phyloP scores from a whole-genome alignment of 2,888 invertebrate species.

The Drosophila nigricruria region DNA sequence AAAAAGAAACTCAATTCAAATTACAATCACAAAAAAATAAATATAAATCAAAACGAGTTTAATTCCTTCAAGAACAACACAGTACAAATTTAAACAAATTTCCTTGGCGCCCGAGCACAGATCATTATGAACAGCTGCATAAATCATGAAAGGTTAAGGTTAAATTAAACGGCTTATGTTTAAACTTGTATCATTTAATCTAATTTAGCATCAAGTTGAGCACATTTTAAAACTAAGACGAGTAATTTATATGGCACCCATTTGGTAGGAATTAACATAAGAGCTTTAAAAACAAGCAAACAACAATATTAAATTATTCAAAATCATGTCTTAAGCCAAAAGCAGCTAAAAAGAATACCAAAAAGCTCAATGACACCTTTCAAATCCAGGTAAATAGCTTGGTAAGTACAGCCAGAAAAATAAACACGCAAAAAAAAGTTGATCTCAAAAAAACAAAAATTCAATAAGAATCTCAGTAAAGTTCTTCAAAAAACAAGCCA shows the following conservation, averaged over 20 bases:
- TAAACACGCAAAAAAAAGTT: neutral
- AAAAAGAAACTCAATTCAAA: constrained; percentile 12
- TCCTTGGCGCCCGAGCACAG: neutral
- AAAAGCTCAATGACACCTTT: constrained; percentile 46
- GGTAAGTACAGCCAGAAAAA: constrained; percentile 14
- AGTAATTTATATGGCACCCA: constrained; percentile 8
- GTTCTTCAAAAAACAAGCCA: constrained; percentile 30
- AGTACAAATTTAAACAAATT: constrained; percentile 1
- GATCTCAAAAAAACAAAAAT: constrained; percentile 16
- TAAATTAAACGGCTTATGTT: constrained; percentile 2
- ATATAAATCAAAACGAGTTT: neutral
- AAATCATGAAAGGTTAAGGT: constrained; percentile 10
- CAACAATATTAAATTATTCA: constrained; percentile 1
- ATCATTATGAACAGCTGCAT: constrained; percentile 1
- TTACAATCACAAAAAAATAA: too few relatives aligned
- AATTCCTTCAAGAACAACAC: neutral
- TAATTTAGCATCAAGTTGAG: constrained; percentile 5
- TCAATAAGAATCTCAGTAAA: constrained; percentile 29
- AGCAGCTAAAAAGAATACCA: constrained; percentile 11
- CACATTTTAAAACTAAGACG: constrained; percentile 1
- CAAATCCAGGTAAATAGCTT: constrained; percentile 28
- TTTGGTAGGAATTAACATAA: constrained; percentile 6
- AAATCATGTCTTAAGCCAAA: neutral
- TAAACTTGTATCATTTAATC: constrained; percentile 10
- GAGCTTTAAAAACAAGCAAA: neutral